A percentile compares a stretch with the other conserved stretches of the same genome.
Evolutionary conservation across 1,140 invertebrate species (phyloP).

Genomic region (Anastrepha ludens): DNA sequence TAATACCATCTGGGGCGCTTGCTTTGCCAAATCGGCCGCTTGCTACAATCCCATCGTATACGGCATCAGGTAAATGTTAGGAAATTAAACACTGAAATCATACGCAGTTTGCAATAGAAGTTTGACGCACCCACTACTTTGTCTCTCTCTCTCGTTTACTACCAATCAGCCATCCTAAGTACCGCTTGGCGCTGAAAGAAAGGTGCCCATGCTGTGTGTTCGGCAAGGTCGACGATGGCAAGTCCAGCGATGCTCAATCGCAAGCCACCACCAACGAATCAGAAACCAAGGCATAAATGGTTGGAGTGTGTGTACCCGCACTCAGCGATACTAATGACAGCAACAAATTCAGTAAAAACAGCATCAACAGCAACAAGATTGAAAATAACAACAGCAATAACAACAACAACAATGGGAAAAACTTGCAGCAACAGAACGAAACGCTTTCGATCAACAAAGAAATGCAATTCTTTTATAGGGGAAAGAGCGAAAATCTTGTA

Average conservation of each 20-base stretch:
- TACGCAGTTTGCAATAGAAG: not conserved
- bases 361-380: constrained; percentile 50
- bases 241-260: constrained; percentile 75
- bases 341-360: constrained; percentile 31
- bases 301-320: not conserved
- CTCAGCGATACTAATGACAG: constrained; percentile 61
- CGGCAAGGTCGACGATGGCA: constrained; percentile 71
- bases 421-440: constrained; percentile 73
- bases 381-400: constrained; percentile 47
- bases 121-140: not conserved
- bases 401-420: constrained; percentile 57
- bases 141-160: not conserved
- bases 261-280: constrained; percentile 72
- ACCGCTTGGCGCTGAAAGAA: constrained; percentile 81
- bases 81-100: not conserved
- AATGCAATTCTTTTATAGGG: constrained; percentile 12
- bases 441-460: constrained; percentile 67
- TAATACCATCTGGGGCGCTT: constrained; percentile 85
- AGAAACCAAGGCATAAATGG: constrained; percentile 65
- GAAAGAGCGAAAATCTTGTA: not conserved
- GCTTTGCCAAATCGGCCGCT: constrained; percentile 87
- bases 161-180: constrained; percentile 82
- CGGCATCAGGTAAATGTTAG: constrained; percentile 80
- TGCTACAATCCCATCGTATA: constrained; percentile 90
- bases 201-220: constrained; percentile 83